phyloP scores from a whole-genome alignment of 2,797 vertebrate genomes.

The Ammospiza maritima region DNA sequence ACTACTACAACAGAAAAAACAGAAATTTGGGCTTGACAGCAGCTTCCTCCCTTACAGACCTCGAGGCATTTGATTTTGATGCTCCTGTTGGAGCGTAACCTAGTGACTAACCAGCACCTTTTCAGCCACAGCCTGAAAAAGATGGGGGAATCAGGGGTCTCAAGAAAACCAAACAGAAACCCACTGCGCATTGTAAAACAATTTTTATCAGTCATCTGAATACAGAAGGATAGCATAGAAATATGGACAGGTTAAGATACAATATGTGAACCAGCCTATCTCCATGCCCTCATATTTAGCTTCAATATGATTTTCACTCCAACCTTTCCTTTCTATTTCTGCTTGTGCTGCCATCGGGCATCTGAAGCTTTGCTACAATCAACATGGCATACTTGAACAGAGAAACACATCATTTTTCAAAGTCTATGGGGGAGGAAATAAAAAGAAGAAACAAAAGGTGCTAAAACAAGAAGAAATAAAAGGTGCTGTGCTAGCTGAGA shows the following conservation, averaged over 20 bases:
- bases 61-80: neutral
- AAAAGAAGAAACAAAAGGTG: neutral
- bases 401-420: neutral
- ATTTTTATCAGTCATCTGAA: neutral
- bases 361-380: neutral
- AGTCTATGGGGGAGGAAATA: rapidly evolving
- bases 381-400: neutral
- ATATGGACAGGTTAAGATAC: neutral
- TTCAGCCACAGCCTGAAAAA: neutral
- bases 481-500: neutral
- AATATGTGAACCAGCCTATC: neutral
- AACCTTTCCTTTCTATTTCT: neutral
- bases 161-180: neutral
- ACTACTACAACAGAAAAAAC: neutral
- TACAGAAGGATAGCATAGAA: neutral
- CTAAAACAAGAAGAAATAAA: too few species aligned
- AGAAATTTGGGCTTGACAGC: neutral
- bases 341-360: neutral
- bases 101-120: neutral
- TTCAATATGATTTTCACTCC: neutral
- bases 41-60: neutral
- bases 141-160: rapidly evolving
- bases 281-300: neutral
- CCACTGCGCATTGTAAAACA: rapidly evolving
- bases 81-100: neutral